Evolutionary conservation across 2,888 invertebrate genomes (phyloP), one percentile per base, ranked within the genome.

Genomic region (Melanostoma scalare): DNA sequence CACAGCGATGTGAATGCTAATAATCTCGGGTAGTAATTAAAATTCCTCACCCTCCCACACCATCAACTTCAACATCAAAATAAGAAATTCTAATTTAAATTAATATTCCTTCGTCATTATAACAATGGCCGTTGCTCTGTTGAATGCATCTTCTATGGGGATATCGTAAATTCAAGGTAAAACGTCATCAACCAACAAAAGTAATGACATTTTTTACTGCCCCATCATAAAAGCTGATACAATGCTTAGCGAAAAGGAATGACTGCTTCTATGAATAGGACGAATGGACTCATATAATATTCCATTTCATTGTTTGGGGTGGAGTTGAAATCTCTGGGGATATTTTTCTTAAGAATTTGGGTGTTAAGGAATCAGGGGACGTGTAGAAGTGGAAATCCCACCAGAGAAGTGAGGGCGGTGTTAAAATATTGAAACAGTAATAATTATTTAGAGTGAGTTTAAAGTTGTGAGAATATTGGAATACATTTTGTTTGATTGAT

Each of bases 261-360:
- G 52, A 36, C 10, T 56, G 44, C 10, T 73, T 38, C 44, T 60
- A 46, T 61, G 31, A 8, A 35, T 58, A 74, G 84, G 79, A 84
- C 84, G 84, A 84, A 84, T 75, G 84, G 84, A 84, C 84, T 84
- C 84, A 84, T 84, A 84, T 84, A 84, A 84, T 75, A 84, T 84
- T 84, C 84, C 79, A 84, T 79, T 84, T 84, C 79, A 84, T 84
- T 84, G 84, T 75, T 56, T 58, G 69, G 8, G 73, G 30, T 61
- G 61, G 52, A 53, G 72, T 52, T 44, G 36, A 44, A 67, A 52
- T 74, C 74, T 53, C 84, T 9, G 33, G 74, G 79, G 84, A 69
- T 42, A 58, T n/a, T 42, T 35, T 20, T 56, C 40, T 20, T 60
- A 52, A 52, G 67, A 65, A 30, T 67, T 67, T 2, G 58, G 71